phyloP scores from a whole-genome alignment of 2,797 vertebrate species.

The Tangara arthus region DNA sequence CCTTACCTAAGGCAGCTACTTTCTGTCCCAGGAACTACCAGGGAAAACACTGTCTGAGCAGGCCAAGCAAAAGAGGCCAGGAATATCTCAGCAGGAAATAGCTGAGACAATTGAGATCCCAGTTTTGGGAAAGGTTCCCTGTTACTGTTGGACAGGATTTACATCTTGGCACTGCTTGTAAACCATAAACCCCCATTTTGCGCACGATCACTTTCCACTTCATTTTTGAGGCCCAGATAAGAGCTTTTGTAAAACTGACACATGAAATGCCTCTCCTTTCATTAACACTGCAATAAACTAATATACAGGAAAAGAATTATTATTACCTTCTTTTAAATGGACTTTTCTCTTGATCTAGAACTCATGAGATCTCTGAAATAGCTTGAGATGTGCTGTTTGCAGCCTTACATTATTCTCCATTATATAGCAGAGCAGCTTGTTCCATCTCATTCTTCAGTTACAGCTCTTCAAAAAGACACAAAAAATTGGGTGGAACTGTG shows the following conservation, averaged over 20 bases:
- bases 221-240: neutral
- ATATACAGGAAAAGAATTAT: neutral
- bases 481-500: neutral
- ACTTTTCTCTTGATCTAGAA: neutral
- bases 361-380: neutral
- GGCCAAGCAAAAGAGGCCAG: neutral
- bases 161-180: neutral
- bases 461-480: neutral
- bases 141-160: neutral
- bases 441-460: neutral
- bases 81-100: neutral
- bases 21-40: neutral
- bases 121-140: constrained; percentile 8
- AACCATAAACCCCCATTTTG: neutral
- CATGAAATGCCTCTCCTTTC: neutral
- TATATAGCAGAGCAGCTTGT: neutral
- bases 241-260: neutral
- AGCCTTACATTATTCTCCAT: neutral
- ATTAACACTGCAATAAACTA: neutral
- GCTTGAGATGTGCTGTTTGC: neutral
- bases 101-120: neutral
- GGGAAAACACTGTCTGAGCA: neutral
- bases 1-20: neutral
- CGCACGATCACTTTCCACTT: neutral
- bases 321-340: neutral